Base-by-base conservation (phyloP, 2,888 invertebrate genomes). In the Lepidonotus clava region DNA sequence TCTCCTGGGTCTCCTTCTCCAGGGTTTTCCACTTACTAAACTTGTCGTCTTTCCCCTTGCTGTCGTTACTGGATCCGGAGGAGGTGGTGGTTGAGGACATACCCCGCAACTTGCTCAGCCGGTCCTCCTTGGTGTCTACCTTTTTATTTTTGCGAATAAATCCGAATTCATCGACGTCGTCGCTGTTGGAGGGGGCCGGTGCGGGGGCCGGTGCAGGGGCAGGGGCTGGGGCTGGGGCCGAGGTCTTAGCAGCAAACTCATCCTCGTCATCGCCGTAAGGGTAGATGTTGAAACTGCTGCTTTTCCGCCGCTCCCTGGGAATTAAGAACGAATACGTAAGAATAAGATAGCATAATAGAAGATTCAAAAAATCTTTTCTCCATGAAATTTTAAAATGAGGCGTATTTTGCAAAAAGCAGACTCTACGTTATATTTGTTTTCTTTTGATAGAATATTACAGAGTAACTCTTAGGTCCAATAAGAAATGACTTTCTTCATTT, bases 181-280 rank as follows among this genome's bases (percentile, higher is more conserved):
- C 32, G 21, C 66, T 77, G 32, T 71, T 51, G 46, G 66, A 86
- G 1, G 66, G 46, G 46, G 83, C 28, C 0, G 83, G 53, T 41
- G 21, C 67, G 32, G 38, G 71, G 28, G 46, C 80, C 38, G 85
- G 85, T 36, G 24, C 38, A 36, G 84, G 28, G 46, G 34, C 41
- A 32, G 14, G 14, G n/a, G 80, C 56, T 24, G 61, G 36, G 14
- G 34, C 71, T 28, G 41, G 56, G 4, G 34, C 38, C 0, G 67
- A 11, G 4, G 56, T 2, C 32, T 66, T 41, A 4, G 41, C 34
- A 5, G 53, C 14, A 34, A 21, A 66, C 18, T 18, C 77, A 4
- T 76, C 86, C 5, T 84, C 86, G 24, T 87, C 87, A n/a, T 88
- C 88, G 0, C 40, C 87, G 34, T 41, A 86, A 0, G 88, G 88